Evolutionary conservation across 2,888 invertebrate species (phyloP), one percentile per base, ranked within the genome.

Genomic region (Bembecia ichneumoniformis): DNA sequence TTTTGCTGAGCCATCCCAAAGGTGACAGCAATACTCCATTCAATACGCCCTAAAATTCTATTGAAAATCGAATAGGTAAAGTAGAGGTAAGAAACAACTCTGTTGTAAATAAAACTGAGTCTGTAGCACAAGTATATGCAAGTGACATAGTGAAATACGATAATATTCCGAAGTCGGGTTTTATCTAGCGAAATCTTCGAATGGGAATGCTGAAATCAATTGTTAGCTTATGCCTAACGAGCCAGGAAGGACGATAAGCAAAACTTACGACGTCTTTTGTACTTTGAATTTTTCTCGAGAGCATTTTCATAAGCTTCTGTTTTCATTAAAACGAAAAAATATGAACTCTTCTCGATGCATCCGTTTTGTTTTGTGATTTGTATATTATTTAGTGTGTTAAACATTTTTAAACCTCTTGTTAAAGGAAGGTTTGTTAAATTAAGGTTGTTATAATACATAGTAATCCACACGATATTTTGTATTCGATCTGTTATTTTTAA

Each of bases 251-350:
- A 70, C 80, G 81, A 80, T 82, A 82, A 82, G 79, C 74, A 67
- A 70, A 78, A 82, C 77, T 75, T 82, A 82, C 77, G 79, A 71
- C 69, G 68, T 68, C 79, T 78, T 74, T 82, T 81, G 78, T 79
- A 78, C 68, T 68, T 70, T 59, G 66, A 69, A 75, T 77, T 74
- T 71, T 71, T 77, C 40, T 13, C 7, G 40, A 14, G 40, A 40
- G n/a, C 40, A 40, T 40, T 40, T 40, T 14, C 14, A 40, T 40
- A 40, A 40, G 40, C 40, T 40, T 4, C 14, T 40, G n/a, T 40
- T 40, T 11, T 40, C 11, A 11, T 40, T 40, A 40, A 28, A 40
- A 40, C n/a, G 40, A n/a, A 40, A 40, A 40, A 40, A 40, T 40
- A 40, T 40, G 14, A 13, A 40, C 28, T 2, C 9, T 28, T 28